Conservation (phyloP, 2,888 invertebrate genomes). For the Agonopterix arenella region DNA sequence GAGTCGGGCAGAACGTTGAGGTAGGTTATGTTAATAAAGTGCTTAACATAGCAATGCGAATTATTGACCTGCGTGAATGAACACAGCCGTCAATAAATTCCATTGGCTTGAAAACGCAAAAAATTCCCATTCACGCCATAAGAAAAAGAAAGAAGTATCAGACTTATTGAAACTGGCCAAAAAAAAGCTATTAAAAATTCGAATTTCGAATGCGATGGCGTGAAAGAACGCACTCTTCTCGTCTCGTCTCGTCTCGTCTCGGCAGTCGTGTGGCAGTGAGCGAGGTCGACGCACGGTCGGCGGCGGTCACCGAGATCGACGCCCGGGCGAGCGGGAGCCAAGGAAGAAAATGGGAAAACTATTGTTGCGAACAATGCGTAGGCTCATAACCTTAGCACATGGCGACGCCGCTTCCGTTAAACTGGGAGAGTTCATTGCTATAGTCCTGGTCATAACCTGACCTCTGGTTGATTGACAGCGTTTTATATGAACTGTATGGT, state of each 20-base stretch:
- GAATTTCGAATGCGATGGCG: not conserved
- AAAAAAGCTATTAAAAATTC: not conserved
- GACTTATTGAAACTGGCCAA: not conserved
- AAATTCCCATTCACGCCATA: not conserved
- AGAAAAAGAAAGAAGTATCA: not conserved
- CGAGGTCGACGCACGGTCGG: slow-evolving; percentile 53
- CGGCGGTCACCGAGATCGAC: slow-evolving; percentile 39
- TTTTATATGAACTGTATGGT: no score
- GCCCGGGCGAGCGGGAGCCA: slow-evolving; percentile 14
- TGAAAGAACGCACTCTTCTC: slow-evolving; percentile 1
- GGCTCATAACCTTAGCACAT: slow-evolving; percentile 23
- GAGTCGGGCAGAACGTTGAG: no score
- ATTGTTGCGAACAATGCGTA: slow-evolving; percentile 52
- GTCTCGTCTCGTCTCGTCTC: not conserved
- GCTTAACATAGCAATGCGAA: no score
- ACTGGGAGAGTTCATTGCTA: not conserved
- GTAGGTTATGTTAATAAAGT: no score
- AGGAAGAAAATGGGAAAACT: slow-evolving; percentile 51
- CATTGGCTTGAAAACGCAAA: not conserved
- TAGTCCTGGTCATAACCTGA: no score
- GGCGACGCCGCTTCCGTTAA: slow-evolving; percentile 16
- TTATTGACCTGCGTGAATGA: no score
- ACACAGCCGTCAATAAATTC: no score
- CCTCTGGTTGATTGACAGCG: no score
- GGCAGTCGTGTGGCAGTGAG: slow-evolving; percentile 22